These are phyloP conservation scores for Chrysochloris asiatica DNA, from an alignment of 2,113 vertebrate species.

Conservation along the genomic window DNA sequence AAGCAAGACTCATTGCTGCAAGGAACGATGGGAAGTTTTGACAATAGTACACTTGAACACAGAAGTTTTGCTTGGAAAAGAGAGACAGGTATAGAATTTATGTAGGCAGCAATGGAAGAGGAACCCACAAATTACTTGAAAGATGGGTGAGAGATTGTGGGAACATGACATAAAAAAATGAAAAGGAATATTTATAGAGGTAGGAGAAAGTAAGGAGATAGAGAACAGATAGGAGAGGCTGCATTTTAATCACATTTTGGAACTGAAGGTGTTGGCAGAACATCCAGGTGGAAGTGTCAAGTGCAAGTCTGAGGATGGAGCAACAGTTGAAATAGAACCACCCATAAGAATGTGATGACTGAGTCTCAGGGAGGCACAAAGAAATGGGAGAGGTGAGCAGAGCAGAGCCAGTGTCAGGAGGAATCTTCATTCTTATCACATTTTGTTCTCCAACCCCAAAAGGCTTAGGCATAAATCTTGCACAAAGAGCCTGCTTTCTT, in stretches of 20 bases:
- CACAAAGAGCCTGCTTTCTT: conserved; percentile 43
- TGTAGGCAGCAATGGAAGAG: not conserved
- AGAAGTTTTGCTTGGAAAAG: not conserved
- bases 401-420: not conserved
- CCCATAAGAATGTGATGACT: not conserved
- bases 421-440: not conserved
- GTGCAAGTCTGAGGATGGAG: not conserved
- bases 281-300: not conserved
- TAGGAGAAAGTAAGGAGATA: not conserved
- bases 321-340: not conserved
- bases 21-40: not conserved
- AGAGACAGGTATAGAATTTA: not conserved
- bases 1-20: not conserved
- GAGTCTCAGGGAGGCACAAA: not conserved
- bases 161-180: conserved; percentile 5
- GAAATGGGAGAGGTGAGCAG: not conserved
- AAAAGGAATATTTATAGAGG: not conserved
- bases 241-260: not conserved
- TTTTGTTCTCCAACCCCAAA: conserved; percentile 16
- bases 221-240: not conserved
- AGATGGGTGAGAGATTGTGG: not conserved
- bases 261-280: not conserved
- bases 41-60: not conserved
- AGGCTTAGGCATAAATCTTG: conserved; percentile 59
- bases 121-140: not conserved